A percentile compares a stretch with the other conserved stretches of the same genome.
Conservation (phyloP, 2,797 vertebrate genomes). For the Acrossocheilus fasciatus region DNA sequence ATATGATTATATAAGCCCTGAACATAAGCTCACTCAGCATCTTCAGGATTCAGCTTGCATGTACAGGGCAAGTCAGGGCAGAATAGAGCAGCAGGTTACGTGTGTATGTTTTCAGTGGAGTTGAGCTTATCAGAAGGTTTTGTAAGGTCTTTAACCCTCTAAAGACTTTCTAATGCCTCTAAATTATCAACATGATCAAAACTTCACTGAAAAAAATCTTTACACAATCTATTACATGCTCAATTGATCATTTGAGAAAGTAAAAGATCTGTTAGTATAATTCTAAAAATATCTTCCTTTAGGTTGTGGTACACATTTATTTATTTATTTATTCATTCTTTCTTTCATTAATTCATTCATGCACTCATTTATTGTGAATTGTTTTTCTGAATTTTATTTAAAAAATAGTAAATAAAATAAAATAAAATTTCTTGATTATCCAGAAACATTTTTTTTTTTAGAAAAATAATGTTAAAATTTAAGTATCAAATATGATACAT, state of each 20-base stretch:
- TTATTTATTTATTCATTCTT: background rate
- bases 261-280: background rate
- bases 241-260: background rate
- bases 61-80: slow-evolving; percentile 40
- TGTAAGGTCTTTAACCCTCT: slow-evolving; percentile 1
- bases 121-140: slow-evolving; percentile 12
- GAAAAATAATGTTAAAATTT: background rate
- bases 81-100: background rate
- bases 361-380: no score
- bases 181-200: slow-evolving; percentile 9
- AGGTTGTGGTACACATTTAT: background rate
- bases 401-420: no score
- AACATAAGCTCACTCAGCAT: slow-evolving; percentile 42
- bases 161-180: background rate
- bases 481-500: background rate
- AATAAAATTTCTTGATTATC: background rate
- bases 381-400: no score
- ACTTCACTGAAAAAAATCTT: background rate
- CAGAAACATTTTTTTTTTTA: background rate
- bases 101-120: background rate
- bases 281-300: background rate
- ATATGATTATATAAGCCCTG: slow-evolving; percentile 47
- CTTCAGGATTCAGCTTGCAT: slow-evolving; percentile 37
- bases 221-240: background rate
- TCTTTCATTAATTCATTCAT: no score